phyloP scores from a whole-genome alignment of 2,888 invertebrate species.

The Melanotus villosus region DNA sequence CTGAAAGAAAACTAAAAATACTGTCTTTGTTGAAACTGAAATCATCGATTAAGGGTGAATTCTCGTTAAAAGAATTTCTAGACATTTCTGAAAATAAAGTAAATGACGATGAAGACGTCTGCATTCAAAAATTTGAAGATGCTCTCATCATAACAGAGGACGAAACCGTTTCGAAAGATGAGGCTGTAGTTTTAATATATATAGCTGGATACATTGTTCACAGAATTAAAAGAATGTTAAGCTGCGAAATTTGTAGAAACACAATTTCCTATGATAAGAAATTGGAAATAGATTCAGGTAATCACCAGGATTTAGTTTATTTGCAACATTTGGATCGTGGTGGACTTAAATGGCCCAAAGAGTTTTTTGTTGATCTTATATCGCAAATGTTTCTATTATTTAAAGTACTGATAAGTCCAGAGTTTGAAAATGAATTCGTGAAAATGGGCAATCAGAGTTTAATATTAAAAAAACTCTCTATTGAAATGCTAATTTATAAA shows the following conservation, averaged over 20 bases:
- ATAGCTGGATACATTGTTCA: background rate
- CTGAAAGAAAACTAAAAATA: background rate
- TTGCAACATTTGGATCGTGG: slow-evolving; percentile 11
- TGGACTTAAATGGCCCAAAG: slow-evolving; percentile 10
- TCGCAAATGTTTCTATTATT: slow-evolving; percentile 7
- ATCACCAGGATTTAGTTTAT: background rate
- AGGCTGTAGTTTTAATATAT: background rate
- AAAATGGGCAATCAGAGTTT: background rate
- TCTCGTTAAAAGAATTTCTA: background rate
- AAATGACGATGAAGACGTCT: background rate
- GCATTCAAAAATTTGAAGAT: background rate
- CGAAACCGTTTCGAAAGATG: background rate
- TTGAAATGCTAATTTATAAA: background rate
- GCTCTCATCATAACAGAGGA: background rate
- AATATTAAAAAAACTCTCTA: background rate
- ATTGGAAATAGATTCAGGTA: background rate
- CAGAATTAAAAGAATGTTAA: background rate
- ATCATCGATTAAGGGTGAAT: background rate
- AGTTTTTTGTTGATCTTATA: slow-evolving; percentile 1
- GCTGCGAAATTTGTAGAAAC: background rate
- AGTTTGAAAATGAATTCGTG: background rate
- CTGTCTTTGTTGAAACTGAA: background rate
- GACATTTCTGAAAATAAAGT: background rate
- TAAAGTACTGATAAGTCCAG: slow-evolving; percentile 2
- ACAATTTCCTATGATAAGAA: background rate